These are phyloP conservation scores for Phrynocephalus versicolor DNA, from an alignment of 2,113 vertebrate genomes.

Conservation along the genomic window DNA sequence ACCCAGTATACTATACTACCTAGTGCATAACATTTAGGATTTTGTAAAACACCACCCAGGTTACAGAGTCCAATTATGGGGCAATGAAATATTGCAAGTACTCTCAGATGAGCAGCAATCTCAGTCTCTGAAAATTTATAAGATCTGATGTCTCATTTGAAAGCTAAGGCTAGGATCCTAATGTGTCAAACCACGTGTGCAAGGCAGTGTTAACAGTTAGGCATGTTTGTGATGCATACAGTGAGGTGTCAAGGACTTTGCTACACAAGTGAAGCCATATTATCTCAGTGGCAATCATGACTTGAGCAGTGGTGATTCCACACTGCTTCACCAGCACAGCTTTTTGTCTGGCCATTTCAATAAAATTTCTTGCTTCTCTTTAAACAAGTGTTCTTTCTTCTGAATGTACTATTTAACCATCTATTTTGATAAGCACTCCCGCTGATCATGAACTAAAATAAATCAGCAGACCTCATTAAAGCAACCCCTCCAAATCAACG, in stretches of 20 bases:
- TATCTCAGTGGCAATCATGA: too few species aligned
- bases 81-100: neutral
- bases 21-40: neutral
- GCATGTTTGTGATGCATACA: too few species aligned
- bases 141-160: neutral
- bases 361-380: neutral
- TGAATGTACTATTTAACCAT: neutral
- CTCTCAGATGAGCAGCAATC: neutral
- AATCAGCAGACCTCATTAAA: too few species aligned
- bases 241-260: too few species aligned
- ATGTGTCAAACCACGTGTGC: too few species aligned
- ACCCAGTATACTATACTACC: neutral
- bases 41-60: neutral
- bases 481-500: too few species aligned
- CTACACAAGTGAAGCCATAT: too few species aligned
- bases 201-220: too few species aligned
- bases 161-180: neutral
- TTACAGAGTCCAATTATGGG: neutral
- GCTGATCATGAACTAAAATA: neutral
- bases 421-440: neutral
- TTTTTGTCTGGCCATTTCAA: neutral
- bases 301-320: too few species aligned
- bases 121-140: neutral
- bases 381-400: neutral
- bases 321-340: neutral